A percentile compares a stretch with the other conserved stretches of the same genome.
phyloP scores from a whole-genome alignment of 1,140 invertebrate species.

The Phocides pigmalion region DNA sequence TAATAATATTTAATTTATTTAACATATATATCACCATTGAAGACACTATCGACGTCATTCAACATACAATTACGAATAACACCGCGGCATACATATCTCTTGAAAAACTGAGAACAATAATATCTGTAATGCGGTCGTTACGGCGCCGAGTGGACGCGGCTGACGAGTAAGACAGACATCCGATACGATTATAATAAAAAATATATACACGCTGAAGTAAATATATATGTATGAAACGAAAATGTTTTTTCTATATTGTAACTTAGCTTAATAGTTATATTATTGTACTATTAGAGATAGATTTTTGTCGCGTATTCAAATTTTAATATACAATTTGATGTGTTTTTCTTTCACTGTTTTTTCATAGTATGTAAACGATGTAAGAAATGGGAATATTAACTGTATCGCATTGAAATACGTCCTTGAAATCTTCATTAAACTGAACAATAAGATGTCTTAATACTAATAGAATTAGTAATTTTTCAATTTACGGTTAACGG shows the following conservation, averaged over 20 bases:
- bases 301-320: slow-evolving; percentile 19
- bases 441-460: slow-evolving; percentile 1
- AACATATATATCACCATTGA: too few species aligned
- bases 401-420: background rate
- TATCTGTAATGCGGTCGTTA: too few species aligned
- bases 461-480: background rate
- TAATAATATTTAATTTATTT: too few species aligned
- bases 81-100: too few species aligned
- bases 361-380: slow-evolving; percentile 21
- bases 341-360: slow-evolving; percentile 6
- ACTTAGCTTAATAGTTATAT: background rate
- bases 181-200: too few species aligned
- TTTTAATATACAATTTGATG: slow-evolving; percentile 15
- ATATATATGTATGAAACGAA: background rate
- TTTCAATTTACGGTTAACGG: background rate
- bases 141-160: too few species aligned
- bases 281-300: slow-evolving; percentile 6
- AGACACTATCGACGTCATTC: too few species aligned
- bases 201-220: background rate
- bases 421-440: background rate
- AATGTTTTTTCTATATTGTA: slow-evolving; percentile 10
- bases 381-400: slow-evolving; percentile 21
- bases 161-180: too few species aligned
- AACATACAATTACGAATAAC: too few species aligned
- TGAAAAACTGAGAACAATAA: too few species aligned